Base-by-base conservation (phyloP, 2,888 invertebrate genomes). In the Nemurella pictetii region DNA sequence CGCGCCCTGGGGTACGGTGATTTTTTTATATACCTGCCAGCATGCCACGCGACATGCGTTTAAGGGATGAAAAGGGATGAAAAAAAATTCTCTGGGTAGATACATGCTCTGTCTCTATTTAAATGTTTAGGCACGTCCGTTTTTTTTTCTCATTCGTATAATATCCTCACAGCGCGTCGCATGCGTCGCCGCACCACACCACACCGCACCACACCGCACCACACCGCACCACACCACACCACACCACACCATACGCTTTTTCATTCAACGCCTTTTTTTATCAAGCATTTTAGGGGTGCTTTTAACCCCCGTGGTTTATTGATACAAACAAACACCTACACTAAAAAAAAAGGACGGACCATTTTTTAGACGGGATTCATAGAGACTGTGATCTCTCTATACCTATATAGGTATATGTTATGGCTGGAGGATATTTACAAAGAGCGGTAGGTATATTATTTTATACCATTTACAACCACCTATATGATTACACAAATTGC, bases 261-360 rank as follows among this genome's bases (percentile, higher is more conserved):
- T 80, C 32, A 80, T 80, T 80, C 80, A 80, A 80, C 80, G 32
- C 26, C 25, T 80, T 36, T 75, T 80, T 80, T 80, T 80, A 80
- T 80, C 1, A 80, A 80, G 80, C 35, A 32, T 35, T 80, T 80
- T 35, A 80, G 80, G 80, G 80, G 35, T 80, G 80, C 35, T 30
- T n/a, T n/a, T 1, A n/a, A 7, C 80, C 80, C 35, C 35, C 35
- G 75, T 35, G 80, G 35, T 30, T n/a, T 36, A 32, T 80, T 80
- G 80, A 80, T 35, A 80, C 36, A 80, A 35, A 32, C 35, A 35
- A 25, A 36, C 32, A 36, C 32, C 80, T 35, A 80, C 35, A 30
- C 26, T 35, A n/a, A 26, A 35, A 80, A 80, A 80, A 80, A 35
- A 55, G 15, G 55, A 12, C 55, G 1, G 55, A 55, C 55, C 55